Base-by-base conservation (phyloP, 2,888 invertebrate species). In the Ctena decussata region DNA sequence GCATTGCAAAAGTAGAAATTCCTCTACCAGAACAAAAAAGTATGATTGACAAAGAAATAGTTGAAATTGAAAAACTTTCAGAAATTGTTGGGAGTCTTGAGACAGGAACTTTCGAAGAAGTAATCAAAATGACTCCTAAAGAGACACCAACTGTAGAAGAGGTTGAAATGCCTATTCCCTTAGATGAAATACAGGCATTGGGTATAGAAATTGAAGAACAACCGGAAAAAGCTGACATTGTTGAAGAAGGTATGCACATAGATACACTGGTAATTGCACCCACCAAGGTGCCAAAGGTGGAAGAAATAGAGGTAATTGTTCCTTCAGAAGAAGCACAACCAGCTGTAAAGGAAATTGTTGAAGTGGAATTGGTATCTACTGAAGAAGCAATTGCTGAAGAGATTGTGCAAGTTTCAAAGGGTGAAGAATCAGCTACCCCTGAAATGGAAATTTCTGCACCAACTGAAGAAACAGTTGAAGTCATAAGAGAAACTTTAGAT, bases 401-500 rank as follows among this genome's bases (percentile, higher is more conserved):
- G 1, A 27, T 57, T 8, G 57, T 27, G 27, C 27, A 8, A 11
- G 15, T 24, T 57, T n/a, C 57, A 57, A 27, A 57, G 57, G 46
- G n/a, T n/a, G 41, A 18, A 15, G 27, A 57, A 27, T 57, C 57
- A 8, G 24, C 27, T 41, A 41, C 69, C n/a, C 73, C 77, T 30
- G 60, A 77, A 60, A 80, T 88, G 18, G 76, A 91, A 78, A 75
- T 76, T 53, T 80, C 90, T 41, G 82, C 80, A 60, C 84, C 89
- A n/a, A 78, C 41, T 46, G 85, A 88, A 70, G 87, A 86, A 24
- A 74, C 71, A n/a, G 49, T 71, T 75, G 87, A 82, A 53, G 57
- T 39, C 24, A 44, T 53, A 30, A 46, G 70, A 77, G 49, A 73
- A 27, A 73, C 71, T 41, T 35, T 65, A 35, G 57, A 71, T n/a